Evolutionary conservation across 2,888 invertebrate species (phyloP).

Genomic region (Acleris literana): DNA sequence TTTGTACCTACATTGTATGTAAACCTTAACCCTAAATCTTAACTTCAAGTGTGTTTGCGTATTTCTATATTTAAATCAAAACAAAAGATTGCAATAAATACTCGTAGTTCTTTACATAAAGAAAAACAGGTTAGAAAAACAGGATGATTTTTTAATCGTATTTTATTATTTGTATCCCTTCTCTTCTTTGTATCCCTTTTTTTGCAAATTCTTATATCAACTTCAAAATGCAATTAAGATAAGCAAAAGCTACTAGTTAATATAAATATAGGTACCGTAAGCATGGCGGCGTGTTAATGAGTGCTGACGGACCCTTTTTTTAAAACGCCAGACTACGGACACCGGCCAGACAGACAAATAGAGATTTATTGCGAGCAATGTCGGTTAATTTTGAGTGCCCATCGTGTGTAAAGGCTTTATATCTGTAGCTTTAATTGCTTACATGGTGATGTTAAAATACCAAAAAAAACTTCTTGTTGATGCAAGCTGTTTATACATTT

Average conservation of each 20-base stretch:
- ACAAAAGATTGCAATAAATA: no score
- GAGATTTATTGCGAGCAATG: conserved; percentile 63
- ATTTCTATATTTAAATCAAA: no score
- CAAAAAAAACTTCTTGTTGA: no score
- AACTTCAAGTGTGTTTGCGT: no score
- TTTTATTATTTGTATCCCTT: no score
- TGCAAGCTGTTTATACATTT: no score
- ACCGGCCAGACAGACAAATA: conserved; percentile 52
- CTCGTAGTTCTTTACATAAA: no score
- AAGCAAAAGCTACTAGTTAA: background rate
- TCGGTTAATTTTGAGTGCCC: conserved; percentile 55
- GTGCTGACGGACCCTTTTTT: conserved; percentile 46
- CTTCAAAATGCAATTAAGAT: background rate
- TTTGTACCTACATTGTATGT: no score
- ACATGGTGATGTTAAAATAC: background rate
- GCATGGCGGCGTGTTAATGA: conserved; percentile 33
- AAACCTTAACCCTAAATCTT: no score
- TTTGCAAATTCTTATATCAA: background rate
- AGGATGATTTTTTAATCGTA: no score
- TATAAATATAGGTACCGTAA: conserved; percentile 7
- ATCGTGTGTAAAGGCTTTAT: background rate
- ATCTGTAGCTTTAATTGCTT: background rate
- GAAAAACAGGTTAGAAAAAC: no score
- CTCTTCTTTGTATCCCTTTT: no score
- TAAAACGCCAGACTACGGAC: conserved; percentile 43